Evolutionary conservation across 2,888 invertebrate genomes (phyloP).

Genomic region (Drosophila melanosoma): DNA sequence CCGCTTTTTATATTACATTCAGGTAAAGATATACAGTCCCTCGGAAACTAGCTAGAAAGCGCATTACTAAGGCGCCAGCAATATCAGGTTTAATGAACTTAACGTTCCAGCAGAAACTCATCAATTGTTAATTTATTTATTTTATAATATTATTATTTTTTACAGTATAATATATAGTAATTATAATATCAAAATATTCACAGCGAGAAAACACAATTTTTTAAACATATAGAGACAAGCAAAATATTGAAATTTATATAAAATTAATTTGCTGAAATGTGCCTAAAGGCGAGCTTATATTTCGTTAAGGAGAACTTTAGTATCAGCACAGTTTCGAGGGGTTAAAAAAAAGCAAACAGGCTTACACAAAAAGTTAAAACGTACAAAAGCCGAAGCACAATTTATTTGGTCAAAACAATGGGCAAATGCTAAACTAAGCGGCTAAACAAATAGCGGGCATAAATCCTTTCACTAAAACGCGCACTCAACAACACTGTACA

Average conservation of each 20-base stretch:
- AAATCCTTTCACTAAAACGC: conserved; percentile 74
- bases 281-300: background rate
- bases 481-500: conserved; percentile 59
- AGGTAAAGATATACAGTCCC: background rate
- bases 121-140: background rate
- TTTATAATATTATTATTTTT: too few relatives aligned
- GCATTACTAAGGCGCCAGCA: background rate
- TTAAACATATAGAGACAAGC: background rate
- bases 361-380: conserved; percentile 50
- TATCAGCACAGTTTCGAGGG: conserved; percentile 10
- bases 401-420: conserved; percentile 64
- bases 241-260: background rate
- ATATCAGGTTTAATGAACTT: background rate
- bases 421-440: conserved; percentile 71
- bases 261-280: background rate
- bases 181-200: background rate
- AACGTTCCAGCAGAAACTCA: background rate
- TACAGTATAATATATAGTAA: too few relatives aligned
- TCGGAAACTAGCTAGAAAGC: background rate
- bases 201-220: background rate
- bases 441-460: conserved; percentile 72
- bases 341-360: conserved; percentile 18
- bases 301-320: conserved; percentile 9
- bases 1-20: conserved; percentile 31
- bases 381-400: conserved; percentile 32